These are phyloP conservation scores for Pelobates fuscus DNA, from an alignment of 2,113 vertebrate species.

Conservation along the genomic window DNA sequence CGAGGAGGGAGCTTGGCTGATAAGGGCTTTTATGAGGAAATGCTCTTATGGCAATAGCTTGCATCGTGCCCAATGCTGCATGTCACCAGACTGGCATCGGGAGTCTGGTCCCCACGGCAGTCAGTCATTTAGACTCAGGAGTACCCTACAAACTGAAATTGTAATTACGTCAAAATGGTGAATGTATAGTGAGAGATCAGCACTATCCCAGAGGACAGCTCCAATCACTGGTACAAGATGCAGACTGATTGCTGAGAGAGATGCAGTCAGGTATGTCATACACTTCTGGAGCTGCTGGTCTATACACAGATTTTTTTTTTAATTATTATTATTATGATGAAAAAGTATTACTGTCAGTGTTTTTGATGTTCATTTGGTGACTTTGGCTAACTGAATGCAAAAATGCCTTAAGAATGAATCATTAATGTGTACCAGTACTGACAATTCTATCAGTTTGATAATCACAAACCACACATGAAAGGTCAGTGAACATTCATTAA, in stretches of 20 bases:
- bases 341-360: too few species aligned
- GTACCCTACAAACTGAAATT: not conserved
- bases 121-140: not conserved
- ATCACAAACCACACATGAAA: not conserved
- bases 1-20: not conserved
- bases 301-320: too few species aligned
- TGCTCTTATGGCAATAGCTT: not conserved
- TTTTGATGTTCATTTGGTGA: not conserved
- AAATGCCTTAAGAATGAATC: too few species aligned
- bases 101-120: too few species aligned
- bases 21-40: not conserved
- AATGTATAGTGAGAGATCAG: constrained; percentile 9
- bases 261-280: not conserved
- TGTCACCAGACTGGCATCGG: not conserved
- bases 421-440: not conserved
- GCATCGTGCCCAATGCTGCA: not conserved
- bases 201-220: constrained; percentile 11
- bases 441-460: not conserved
- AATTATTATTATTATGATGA: too few species aligned
- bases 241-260: not conserved
- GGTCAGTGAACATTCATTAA: not conserved
- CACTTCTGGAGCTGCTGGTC: not conserved
- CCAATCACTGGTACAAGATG: not conserved
- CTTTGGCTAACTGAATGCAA: too few species aligned
- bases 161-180: not conserved